Evolutionary conservation across 2,113 vertebrate genomes (phyloP).

Genomic region (Lynx canadensis): DNA sequence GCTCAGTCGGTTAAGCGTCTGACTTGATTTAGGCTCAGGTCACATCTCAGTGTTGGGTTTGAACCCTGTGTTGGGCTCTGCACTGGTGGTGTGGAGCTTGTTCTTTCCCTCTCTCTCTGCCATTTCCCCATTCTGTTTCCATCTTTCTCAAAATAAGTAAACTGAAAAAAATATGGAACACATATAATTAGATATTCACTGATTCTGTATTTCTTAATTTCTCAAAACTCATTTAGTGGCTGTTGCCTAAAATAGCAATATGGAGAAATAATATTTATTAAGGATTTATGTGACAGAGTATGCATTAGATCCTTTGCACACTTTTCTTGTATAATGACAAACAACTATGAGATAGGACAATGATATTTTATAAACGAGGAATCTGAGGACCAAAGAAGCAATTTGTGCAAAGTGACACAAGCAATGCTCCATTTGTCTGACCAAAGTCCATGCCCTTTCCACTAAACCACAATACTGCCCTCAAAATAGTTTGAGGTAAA

Average conservation of each 20-base stretch:
- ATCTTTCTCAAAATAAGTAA: too few species aligned
- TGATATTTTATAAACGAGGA: background rate
- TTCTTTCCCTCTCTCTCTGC: too few species aligned
- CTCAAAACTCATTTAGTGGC: background rate
- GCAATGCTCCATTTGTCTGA: background rate
- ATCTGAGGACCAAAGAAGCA: background rate
- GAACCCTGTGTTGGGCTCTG: too few species aligned
- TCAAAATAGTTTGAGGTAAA: background rate
- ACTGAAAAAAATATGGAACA: background rate
- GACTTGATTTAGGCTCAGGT: too few species aligned
- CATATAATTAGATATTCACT: background rate
- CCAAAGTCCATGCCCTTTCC: background rate
- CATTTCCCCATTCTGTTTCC: too few species aligned
- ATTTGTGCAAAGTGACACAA: background rate
- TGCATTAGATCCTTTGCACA: background rate
- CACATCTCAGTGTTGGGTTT: too few species aligned
- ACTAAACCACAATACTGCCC: background rate
- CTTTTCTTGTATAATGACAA: background rate
- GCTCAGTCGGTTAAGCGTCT: too few species aligned
- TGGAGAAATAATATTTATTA: background rate
- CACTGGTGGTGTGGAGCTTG: too few species aligned
- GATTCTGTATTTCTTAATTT: background rate
- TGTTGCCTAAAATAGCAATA: background rate
- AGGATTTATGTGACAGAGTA: background rate
- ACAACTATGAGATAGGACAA: background rate